phyloP scores from a whole-genome alignment of 2,797 vertebrate species.

The Lagorchestes hirsutus region DNA sequence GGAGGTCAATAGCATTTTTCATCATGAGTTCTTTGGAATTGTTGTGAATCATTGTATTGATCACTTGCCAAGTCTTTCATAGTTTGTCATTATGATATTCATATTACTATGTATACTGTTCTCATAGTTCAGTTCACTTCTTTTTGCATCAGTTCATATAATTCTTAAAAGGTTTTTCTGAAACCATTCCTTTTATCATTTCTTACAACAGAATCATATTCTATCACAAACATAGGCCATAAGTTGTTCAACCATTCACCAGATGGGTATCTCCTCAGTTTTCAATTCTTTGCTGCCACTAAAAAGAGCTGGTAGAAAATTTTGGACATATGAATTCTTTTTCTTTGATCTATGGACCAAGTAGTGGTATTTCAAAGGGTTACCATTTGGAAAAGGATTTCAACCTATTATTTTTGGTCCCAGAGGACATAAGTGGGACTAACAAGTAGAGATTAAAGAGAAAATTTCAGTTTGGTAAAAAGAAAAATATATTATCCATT shows the following conservation, averaged over 20 bases:
- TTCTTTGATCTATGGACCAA: neutral
- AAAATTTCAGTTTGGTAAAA: neutral
- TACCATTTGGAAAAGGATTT: neutral
- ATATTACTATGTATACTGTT: neutral
- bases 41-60: neutral
- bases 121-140: neutral
- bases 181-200: neutral
- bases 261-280: neutral
- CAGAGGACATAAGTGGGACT: neutral
- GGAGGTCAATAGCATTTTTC: neutral
- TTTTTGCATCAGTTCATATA: neutral
- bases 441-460: neutral
- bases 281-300: neutral
- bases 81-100: neutral
- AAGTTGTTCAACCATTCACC: neutral
- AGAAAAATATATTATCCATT: neutral
- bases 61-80: neutral
- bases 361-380: neutral
- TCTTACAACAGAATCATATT: neutral
- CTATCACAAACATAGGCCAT: neutral
- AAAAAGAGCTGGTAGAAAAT: neutral
- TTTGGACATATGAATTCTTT: neutral
- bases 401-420: neutral
- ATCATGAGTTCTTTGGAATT: neutral
- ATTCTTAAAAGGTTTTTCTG: neutral